A percentile compares a stretch with the other conserved stretches of the same genome.
Conservation (phyloP, 1,140 invertebrate species). For the Drosophila jambulina region DNA sequence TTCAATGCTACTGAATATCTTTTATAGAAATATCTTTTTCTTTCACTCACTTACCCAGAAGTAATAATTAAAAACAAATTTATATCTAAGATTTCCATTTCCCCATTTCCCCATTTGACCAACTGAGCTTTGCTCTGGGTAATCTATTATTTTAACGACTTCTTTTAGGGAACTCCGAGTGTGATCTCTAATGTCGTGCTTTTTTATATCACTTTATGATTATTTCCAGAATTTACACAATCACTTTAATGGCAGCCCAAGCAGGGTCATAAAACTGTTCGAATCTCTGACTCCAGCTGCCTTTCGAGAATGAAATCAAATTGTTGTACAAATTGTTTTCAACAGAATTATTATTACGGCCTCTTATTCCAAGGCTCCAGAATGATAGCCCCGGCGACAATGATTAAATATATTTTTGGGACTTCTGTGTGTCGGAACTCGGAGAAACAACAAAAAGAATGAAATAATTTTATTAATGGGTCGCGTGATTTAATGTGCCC, state of each 20-base stretch:
- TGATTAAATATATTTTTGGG: slow-evolving; percentile 78
- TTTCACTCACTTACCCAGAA: slow-evolving; percentile 5
- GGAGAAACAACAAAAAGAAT: slow-evolving; percentile 3
- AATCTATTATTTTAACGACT: slow-evolving; percentile 58
- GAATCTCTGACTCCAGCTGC: slow-evolving; percentile 39
- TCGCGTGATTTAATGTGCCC: slow-evolving; percentile 77
- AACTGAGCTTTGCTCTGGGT: background rate
- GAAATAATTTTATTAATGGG: slow-evolving; percentile 79
- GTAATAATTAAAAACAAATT: slow-evolving; percentile 27
- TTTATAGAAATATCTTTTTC: background rate
- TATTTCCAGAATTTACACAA: slow-evolving; percentile 75
- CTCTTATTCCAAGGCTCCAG: slow-evolving; percentile 41
- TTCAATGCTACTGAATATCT: background rate
- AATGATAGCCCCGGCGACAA: slow-evolving; percentile 62
- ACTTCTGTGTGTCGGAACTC: slow-evolving; percentile 63
- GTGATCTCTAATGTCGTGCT: slow-evolving; percentile 41
- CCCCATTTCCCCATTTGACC: background rate
- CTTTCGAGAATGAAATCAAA: slow-evolving; percentile 57
- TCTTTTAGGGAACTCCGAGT: slow-evolving; percentile 52
- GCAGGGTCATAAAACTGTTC: slow-evolving; percentile 62
- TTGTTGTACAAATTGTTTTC: slow-evolving; percentile 76
- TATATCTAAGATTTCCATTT: background rate
- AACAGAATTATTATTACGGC: slow-evolving; percentile 81
- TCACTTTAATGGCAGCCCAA: slow-evolving; percentile 66
- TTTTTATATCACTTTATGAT: slow-evolving; percentile 44